Conservation (phyloP, 2,797 vertebrate genomes). For the Corythornis leucogaster region DNA sequence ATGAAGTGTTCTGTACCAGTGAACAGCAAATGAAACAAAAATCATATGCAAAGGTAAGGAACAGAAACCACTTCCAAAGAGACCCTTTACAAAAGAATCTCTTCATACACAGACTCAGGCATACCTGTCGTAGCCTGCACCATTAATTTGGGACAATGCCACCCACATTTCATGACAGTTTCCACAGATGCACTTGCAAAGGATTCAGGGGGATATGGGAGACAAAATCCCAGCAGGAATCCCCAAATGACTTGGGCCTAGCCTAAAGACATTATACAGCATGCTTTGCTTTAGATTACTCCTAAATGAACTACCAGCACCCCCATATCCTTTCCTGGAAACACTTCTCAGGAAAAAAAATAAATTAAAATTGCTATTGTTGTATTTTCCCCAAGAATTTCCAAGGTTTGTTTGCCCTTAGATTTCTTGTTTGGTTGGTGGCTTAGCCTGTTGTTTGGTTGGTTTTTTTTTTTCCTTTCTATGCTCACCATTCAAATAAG, state of each 20-base stretch:
- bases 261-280: background rate
- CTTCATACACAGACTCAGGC: background rate
- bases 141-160: background rate
- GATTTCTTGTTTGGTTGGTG: background rate
- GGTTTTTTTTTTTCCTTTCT: background rate
- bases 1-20: background rate
- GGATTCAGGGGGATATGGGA: accelerated
- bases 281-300: background rate
- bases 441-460: background rate
- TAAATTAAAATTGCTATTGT: too few relatives aligned
- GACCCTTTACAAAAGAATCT: background rate
- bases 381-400: background rate
- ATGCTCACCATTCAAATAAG: background rate
- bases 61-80: background rate
- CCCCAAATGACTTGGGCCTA: background rate
- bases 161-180: background rate
- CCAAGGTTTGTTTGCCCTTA: background rate
- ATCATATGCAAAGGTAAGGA: background rate
- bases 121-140: background rate
- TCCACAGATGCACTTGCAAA: background rate
- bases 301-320: background rate
- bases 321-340: background rate
- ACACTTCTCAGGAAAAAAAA: background rate
- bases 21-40: background rate
- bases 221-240: background rate